Percentiles rank a stretch among this genome's conserved stretches.
Evolutionary conservation across 2,888 invertebrate species (phyloP).

Genomic region (Cantharis nigra): DNA sequence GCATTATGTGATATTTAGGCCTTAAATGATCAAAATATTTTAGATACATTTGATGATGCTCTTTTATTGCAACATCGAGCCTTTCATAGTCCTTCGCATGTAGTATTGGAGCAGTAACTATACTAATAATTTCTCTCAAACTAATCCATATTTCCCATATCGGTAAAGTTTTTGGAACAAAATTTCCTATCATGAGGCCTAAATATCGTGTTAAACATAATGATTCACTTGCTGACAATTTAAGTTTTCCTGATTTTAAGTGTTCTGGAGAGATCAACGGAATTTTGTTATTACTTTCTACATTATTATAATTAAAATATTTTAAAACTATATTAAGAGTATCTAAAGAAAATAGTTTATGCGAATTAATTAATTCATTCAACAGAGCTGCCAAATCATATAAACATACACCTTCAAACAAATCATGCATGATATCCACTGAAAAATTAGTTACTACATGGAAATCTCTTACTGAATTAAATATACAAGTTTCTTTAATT

Average conservation of each 20-base stretch:
- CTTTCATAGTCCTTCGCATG: background rate
- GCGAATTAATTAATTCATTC: background rate
- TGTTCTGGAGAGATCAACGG: background rate
- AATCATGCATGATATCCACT: background rate
- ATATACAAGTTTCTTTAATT: background rate
- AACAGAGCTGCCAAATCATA: background rate
- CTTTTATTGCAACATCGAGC: constrained; percentile 7
- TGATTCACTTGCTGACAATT: background rate
- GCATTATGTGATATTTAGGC: too few relatives aligned
- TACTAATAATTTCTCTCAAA: background rate
- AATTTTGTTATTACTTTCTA: background rate
- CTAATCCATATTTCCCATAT: constrained; percentile 11
- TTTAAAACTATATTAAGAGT: background rate
- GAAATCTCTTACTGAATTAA: background rate
- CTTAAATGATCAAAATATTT: too few relatives aligned
- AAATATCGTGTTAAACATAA: background rate
- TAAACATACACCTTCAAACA: background rate
- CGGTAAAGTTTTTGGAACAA: constrained; percentile 19
- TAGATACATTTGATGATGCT: constrained; percentile 6
- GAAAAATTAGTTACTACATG: background rate
- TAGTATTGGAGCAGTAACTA: background rate
- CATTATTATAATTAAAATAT: background rate
- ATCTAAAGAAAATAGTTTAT: background rate
- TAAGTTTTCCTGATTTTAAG: background rate
- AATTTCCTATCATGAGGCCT: constrained; percentile 26